Evolutionary conservation across 2,797 vertebrate genomes (phyloP).

Genomic region (Diplodus puntazzo): DNA sequence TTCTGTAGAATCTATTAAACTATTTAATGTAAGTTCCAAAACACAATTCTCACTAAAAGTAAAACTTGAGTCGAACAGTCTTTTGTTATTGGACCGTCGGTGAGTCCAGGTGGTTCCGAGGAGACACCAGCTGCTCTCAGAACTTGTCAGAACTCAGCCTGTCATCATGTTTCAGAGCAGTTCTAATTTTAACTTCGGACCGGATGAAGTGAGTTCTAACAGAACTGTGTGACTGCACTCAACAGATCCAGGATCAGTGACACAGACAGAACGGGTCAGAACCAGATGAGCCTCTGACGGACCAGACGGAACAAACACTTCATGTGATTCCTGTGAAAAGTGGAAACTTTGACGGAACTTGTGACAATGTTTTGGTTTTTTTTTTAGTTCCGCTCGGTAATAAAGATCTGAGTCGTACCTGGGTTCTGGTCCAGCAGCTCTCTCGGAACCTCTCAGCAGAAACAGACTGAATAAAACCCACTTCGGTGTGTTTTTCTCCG

Average conservation of each 20-base stretch:
- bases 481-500: accelerated
- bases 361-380: neutral
- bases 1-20: too few relatives aligned
- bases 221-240: neutral
- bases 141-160: too few relatives aligned
- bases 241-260: neutral
- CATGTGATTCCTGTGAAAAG: neutral
- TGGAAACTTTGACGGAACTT: slow-evolving; percentile 7
- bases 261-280: too few relatives aligned
- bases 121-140: too few relatives aligned
- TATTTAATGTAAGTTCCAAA: too few relatives aligned
- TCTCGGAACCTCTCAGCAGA: neutral
- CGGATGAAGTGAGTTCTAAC: neutral
- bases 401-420: slow-evolving; percentile 1
- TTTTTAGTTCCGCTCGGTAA: neutral
- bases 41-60: too few relatives aligned
- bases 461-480: neutral
- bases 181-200: too few relatives aligned
- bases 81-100: too few relatives aligned
- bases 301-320: neutral
- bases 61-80: too few relatives aligned
- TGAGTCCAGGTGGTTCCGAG: too few relatives aligned
- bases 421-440: neutral
- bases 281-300: too few relatives aligned
- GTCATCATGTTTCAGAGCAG: too few relatives aligned